Evolutionary conservation across 2,888 invertebrate genomes (phyloP), one percentile per base, ranked within the genome.

Genomic region (Aphrophora alni): DNA sequence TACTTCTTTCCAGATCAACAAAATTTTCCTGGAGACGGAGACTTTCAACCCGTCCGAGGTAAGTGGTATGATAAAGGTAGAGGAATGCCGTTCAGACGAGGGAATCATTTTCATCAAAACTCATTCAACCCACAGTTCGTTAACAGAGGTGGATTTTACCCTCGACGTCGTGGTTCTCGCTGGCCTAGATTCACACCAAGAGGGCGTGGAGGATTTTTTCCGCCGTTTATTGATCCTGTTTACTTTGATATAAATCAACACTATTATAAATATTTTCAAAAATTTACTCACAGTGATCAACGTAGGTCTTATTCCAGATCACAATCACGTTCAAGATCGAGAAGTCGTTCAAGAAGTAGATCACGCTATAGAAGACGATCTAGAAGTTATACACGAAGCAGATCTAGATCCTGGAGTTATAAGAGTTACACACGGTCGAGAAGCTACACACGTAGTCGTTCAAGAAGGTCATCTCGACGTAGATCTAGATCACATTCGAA

Each of bases 281-380:
- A 90, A 85, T 88, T 93, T 44, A 89, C 91, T 0, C 90, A 91
- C 72, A 89, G 90, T 69, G 91, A 91, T 90, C 80, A 89, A 88
- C 83, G 89, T 89, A 84, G 85, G 24, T 87, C 87, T 0, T 81
- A 82, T 33, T 84, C 82, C 17, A 83, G 86, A 38, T 88, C 89
- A 0, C 85, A 87, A 77, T 86, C 88, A 10, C 83, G 85, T 44
- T 85, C 85, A 38, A 84, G 85, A 26, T 86, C 86, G 38, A 87
- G 89, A 76, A 89, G 88, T 10, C 87, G 89, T 21, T 88, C 88
- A 25, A 86, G 88, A 14, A 72, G 70, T 25, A 77, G 81, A 73
- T n/a, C n/a, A n/a, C n/a, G n/a, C n/a, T n/a, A n/a, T n/a, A 84
- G 81, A 24, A 82, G 80, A n/a, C 82, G 83, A 38, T 82, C 82